phyloP scores from a whole-genome alignment of 2,113 vertebrate genomes.

The Platysteira castanea region DNA sequence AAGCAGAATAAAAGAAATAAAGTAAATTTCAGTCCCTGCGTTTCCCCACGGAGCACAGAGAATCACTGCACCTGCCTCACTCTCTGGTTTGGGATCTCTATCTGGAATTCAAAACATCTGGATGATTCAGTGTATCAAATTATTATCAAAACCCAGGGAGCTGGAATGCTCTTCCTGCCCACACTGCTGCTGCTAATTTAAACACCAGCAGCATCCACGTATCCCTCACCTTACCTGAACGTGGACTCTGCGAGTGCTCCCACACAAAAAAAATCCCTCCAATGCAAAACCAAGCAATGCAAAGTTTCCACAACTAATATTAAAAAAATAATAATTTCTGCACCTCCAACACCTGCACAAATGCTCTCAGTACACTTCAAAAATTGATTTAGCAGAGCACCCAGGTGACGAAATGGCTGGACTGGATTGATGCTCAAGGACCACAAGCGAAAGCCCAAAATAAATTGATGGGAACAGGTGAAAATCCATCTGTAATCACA shows the following conservation, averaged over 20 bases:
- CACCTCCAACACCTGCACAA: not conserved
- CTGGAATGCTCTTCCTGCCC: not conserved
- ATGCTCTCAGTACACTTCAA: not conserved
- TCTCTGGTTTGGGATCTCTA: not conserved
- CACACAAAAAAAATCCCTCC: not conserved
- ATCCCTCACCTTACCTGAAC: not conserved
- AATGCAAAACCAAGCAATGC: not conserved
- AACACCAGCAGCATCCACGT: not conserved
- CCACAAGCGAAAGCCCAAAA: not conserved
- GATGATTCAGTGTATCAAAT: not conserved
- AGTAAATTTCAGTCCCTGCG: not conserved
- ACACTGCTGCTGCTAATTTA: not conserved
- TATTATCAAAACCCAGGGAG: not conserved
- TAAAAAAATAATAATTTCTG: not conserved
- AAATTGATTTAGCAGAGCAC: not conserved
- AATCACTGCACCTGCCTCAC: not conserved
- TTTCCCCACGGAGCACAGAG: not conserved
- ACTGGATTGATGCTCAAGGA: not conserved
- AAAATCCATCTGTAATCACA: conserved; percentile 7
- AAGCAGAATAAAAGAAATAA: not conserved
- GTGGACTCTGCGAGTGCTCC: not conserved
- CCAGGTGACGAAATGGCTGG: not conserved
- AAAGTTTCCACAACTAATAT: not conserved
- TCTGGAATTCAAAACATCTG: not conserved
- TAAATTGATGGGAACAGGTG: not conserved